These are phyloP conservation scores for Papilio polyxenes DNA, from an alignment of 1,140 invertebrate genomes.

Conservation along the genomic window DNA sequence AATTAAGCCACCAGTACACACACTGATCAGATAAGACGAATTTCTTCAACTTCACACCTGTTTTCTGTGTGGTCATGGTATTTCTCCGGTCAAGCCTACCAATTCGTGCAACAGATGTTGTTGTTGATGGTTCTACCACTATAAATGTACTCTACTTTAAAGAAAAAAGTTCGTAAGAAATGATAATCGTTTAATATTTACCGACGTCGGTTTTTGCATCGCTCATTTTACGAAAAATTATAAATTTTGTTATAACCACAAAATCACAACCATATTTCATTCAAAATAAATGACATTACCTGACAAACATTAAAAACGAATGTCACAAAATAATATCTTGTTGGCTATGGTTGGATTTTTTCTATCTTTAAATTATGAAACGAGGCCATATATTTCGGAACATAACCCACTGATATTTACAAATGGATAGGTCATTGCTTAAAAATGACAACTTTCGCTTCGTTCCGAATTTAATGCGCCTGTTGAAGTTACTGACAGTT, in stretches of 20 bases:
- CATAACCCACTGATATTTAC: not conserved
- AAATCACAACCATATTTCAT: not conserved
- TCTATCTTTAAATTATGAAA: not conserved
- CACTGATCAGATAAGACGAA: too few species aligned
- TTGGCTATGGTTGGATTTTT: conserved; percentile 9
- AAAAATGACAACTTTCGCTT: too few species aligned
- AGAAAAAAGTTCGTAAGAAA: not conserved
- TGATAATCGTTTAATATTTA: not conserved
- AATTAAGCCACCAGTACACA: too few species aligned
- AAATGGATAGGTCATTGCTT: too few species aligned
- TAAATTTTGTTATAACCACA: not conserved
- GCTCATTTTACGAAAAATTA: not conserved
- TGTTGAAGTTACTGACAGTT: too few species aligned
- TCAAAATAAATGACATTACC: conserved; percentile 25
- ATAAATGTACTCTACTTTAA: too few species aligned
- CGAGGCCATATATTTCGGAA: not conserved
- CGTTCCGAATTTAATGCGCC: too few species aligned
- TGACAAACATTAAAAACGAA: conserved; percentile 3
- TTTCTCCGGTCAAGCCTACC: too few species aligned
- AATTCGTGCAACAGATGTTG: too few species aligned
- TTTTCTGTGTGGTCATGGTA: too few species aligned
- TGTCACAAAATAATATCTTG: not conserved
- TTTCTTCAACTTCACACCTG: too few species aligned
- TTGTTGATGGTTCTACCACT: too few species aligned
- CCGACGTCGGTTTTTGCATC: not conserved